These are phyloP conservation scores for Leucania comma DNA, from an alignment of 2,888 invertebrate species.

Conservation along the genomic window DNA sequence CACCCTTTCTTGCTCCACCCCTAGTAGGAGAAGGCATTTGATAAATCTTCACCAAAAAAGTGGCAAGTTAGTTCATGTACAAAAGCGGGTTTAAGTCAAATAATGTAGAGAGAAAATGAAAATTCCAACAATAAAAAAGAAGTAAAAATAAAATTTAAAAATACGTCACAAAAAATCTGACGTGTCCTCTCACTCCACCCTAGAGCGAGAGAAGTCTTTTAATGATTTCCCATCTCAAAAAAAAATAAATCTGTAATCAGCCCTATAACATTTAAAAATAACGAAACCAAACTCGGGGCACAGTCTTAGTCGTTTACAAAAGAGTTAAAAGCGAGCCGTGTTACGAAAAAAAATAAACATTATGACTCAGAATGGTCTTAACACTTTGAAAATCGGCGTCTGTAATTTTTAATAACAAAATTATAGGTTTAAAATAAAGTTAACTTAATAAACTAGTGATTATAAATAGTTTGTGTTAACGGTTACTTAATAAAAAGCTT, in stretches of 20 bases:
- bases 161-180: no score
- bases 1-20: no score
- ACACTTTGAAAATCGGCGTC: conserved; percentile 74
- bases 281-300: conserved; percentile 23
- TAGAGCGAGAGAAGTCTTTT: no score
- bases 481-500: conserved; percentile 37
- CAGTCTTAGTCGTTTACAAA: conserved; percentile 45
- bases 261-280: conserved; percentile 2
- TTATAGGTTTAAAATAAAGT: conserved; percentile 66
- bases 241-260: background rate
- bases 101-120: no score
- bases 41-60: no score
- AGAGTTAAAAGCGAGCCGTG: conserved; percentile 62
- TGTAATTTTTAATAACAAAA: conserved; percentile 76
- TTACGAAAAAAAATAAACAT: conserved; percentile 70
- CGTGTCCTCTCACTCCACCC: no score
- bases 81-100: no score
- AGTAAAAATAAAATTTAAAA: no score
- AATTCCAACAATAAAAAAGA: no score
- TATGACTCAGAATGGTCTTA: conserved; percentile 68
- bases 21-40: no score
- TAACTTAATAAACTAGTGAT: conserved; percentile 55
- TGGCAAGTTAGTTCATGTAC: no score
- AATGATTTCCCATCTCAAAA: no score
- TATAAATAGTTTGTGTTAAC: conserved; percentile 50